phyloP scores from a whole-genome alignment of 2,113 vertebrate genomes.

The Trinectes maculatus region DNA sequence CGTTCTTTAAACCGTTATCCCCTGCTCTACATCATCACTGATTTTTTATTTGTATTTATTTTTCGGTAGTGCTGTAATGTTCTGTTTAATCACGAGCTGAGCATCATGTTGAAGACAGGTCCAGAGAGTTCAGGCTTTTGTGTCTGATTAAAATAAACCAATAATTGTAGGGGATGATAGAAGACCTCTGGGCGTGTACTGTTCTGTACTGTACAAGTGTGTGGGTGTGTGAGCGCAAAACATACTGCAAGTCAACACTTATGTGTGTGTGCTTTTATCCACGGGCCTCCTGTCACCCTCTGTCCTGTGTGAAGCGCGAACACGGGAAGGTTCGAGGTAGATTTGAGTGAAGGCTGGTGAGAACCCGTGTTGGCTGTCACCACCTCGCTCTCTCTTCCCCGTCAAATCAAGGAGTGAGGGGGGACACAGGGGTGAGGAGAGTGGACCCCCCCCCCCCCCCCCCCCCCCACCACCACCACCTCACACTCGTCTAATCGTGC shows the following conservation, averaged over 20 bases:
- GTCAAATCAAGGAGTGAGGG: constrained; percentile 48
- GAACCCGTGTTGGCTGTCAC: constrained; percentile 69
- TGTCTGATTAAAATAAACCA: constrained; percentile 67
- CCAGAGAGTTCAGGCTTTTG: constrained; percentile 55
- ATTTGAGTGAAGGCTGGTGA: constrained; percentile 57
- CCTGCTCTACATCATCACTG: too few relatives aligned
- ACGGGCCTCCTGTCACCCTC: constrained; percentile 62
- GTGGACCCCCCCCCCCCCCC: background rate
- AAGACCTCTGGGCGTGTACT: constrained; percentile 44
- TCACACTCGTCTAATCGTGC: constrained; percentile 18
- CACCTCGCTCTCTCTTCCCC: constrained; percentile 65
- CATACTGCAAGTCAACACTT: too few relatives aligned
- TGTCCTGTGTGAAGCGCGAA: constrained; percentile 55
- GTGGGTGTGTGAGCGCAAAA: background rate
- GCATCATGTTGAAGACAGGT: too few relatives aligned
- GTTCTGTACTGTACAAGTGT: background rate
- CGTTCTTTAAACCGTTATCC: too few relatives aligned
- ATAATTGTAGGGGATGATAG: constrained; percentile 73
- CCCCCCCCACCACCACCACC: constrained; percentile 2
- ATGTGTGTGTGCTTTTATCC: constrained; percentile 44
- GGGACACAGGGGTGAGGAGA: constrained; percentile 1
- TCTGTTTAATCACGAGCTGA: too few relatives aligned
- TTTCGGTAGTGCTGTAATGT: too few relatives aligned
- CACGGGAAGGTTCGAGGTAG: constrained; percentile 54
- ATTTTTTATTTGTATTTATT: too few relatives aligned